Evolutionary conservation across 2,797 vertebrate species (phyloP).

Genomic region (Ciconia nigra): DNA sequence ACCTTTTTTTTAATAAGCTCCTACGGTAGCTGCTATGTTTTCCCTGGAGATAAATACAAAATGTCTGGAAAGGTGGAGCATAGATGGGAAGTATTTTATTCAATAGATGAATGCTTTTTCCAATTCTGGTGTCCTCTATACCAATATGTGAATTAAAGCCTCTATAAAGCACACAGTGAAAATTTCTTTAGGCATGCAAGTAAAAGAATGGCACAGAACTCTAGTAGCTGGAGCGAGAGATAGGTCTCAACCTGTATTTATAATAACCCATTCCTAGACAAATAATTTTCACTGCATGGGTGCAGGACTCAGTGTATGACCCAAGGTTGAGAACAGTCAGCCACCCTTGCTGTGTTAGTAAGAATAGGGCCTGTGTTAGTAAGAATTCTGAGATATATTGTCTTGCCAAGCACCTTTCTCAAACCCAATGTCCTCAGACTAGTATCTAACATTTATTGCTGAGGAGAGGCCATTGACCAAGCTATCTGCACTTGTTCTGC

Average conservation of each 20-base stretch:
- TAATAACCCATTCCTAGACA: background rate
- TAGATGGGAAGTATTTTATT: background rate
- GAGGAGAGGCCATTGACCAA: background rate
- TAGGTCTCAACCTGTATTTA: background rate
- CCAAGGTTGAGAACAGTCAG: background rate
- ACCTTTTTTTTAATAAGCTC: background rate
- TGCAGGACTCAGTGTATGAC: background rate
- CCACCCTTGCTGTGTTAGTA: background rate
- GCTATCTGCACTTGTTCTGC: background rate
- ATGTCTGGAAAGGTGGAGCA: background rate
- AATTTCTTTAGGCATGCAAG: background rate
- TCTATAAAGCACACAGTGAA: background rate
- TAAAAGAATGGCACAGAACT: background rate
- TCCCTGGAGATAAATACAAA: background rate
- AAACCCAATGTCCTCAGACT: background rate
- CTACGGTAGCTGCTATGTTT: background rate
- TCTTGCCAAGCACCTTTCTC: background rate
- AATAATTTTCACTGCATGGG: background rate
- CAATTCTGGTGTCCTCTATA: background rate
- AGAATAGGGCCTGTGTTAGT: background rate
- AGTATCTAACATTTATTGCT: background rate
- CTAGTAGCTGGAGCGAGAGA: background rate
- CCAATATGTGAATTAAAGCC: background rate
- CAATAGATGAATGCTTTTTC: background rate
- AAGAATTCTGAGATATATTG: background rate